phyloP scores from a whole-genome alignment of 2,797 vertebrate species.

The Ibycter americanus region DNA sequence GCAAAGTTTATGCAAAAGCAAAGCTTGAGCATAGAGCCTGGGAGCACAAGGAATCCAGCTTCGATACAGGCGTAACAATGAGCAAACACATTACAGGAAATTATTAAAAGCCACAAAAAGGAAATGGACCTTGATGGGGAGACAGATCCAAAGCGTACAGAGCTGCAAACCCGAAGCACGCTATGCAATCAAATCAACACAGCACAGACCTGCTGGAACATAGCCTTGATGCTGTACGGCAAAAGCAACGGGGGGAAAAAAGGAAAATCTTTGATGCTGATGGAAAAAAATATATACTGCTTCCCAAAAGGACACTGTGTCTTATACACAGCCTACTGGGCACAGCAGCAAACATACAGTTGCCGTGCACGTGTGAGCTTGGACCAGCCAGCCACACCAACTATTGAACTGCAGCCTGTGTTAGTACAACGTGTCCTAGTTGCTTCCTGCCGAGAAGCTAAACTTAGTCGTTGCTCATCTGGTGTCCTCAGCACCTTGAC shows the following conservation, averaged over 20 bases:
- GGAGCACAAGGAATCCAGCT: not conserved
- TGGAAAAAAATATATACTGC: not conserved
- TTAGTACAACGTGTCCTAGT: constrained; percentile 42
- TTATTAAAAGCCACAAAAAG: constrained; percentile 41
- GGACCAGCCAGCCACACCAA: not conserved
- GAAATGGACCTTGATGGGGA: constrained; percentile 16
- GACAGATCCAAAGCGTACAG: not conserved
- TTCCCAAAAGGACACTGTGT: constrained; percentile 36
- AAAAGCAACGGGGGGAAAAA: not conserved
- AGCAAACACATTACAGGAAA: constrained; percentile 45
- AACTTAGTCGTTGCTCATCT: constrained; percentile 45
- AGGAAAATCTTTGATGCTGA: constrained; percentile 6
- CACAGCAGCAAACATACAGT: not conserved
- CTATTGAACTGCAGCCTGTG: not conserved
- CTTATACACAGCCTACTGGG: not conserved
- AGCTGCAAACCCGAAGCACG: not conserved
- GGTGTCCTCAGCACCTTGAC: constrained; percentile 46
- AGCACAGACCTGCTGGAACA: not conserved
- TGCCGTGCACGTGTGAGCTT: not conserved
- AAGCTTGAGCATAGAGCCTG: not conserved
- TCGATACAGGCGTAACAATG: not conserved
- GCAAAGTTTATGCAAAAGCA: not conserved
- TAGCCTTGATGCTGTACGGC: not conserved
- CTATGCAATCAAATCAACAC: not conserved
- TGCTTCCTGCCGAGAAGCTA: constrained; percentile 53